Conservation (phyloP, 2,113 vertebrate species). For the Ameiurus melas region DNA sequence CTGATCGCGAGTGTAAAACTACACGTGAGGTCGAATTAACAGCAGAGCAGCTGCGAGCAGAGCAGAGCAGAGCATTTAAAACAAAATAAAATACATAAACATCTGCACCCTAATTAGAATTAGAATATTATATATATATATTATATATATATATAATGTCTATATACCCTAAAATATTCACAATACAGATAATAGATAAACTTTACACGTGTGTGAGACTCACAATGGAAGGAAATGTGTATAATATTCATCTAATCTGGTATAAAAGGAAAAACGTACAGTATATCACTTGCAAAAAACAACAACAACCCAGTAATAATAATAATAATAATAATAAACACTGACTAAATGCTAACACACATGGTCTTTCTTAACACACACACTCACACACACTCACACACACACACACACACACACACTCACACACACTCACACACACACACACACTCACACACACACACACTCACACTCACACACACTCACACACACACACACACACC, state of each 20-base stretch:
- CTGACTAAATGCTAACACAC: conserved; percentile 42
- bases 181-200: conserved; percentile 44
- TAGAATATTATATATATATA: background rate
- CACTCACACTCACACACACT: conserved; percentile 41
- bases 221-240: conserved; percentile 45
- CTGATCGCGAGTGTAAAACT: conserved; percentile 31
- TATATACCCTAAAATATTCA: conserved; percentile 65
- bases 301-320: conserved; percentile 44
- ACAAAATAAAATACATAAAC: conserved; percentile 43
- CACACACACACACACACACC: conserved; percentile 39
- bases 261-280: conserved; percentile 54
- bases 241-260: conserved; percentile 47
- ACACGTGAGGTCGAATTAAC: conserved; percentile 53
- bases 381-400: conserved; percentile 31
- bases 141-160: conserved; percentile 11
- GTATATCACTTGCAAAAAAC: conserved; percentile 46
- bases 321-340: conserved; percentile 61
- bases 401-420: conserved; percentile 41
- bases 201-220: conserved; percentile 54
- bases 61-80: conserved; percentile 66
- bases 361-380: conserved; percentile 18
- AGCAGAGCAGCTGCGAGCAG: conserved; percentile 63
- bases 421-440: conserved; percentile 35
- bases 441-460: conserved; percentile 44
- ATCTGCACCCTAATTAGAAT: conserved; percentile 19